Conservation (phyloP, 2,797 vertebrate genomes). For the Microctenopoma lineatum region DNA sequence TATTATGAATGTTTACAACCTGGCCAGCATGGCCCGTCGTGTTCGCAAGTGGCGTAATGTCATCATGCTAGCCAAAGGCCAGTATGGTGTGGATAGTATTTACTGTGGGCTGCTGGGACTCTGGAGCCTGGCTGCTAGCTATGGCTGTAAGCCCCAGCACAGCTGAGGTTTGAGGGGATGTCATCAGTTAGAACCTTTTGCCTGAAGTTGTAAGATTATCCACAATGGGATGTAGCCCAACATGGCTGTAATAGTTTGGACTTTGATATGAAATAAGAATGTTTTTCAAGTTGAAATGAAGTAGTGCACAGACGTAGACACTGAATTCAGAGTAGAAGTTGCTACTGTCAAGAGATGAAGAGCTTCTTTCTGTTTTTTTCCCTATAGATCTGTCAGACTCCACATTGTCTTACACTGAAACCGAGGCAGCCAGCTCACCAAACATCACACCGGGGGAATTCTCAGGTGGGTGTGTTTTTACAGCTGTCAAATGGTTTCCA, state of each 20-base stretch:
- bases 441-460: conserved; percentile 92
- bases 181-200: conserved; percentile 44
- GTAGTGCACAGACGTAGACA: background rate
- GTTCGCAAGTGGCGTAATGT: conserved; percentile 83
- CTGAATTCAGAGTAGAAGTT: background rate
- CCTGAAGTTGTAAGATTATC: conserved; percentile 32
- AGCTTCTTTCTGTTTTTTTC: conserved; percentile 55
- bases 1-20: background rate
- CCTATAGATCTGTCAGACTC: conserved; percentile 95
- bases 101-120: conserved; percentile 56
- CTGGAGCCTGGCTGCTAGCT: conserved; percentile 59
- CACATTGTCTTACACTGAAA: conserved; percentile 99
- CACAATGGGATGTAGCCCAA: conserved; percentile 7
- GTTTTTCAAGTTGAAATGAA: background rate
- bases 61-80: conserved; percentile 83
- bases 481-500: conserved; percentile 32
- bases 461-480: conserved; percentile 88
- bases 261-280: conserved; percentile 1
- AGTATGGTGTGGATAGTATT: conserved; percentile 55
- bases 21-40: conserved; percentile 50
- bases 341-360: conserved; percentile 6
- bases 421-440: conserved; percentile 93
- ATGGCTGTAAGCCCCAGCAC: conserved; percentile 39
- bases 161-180: conserved; percentile 38
- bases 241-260: conserved; percentile 20